These are phyloP conservation scores for Drosophila sordidula DNA, from an alignment of 2,888 invertebrate species.

Conservation along the genomic window DNA sequence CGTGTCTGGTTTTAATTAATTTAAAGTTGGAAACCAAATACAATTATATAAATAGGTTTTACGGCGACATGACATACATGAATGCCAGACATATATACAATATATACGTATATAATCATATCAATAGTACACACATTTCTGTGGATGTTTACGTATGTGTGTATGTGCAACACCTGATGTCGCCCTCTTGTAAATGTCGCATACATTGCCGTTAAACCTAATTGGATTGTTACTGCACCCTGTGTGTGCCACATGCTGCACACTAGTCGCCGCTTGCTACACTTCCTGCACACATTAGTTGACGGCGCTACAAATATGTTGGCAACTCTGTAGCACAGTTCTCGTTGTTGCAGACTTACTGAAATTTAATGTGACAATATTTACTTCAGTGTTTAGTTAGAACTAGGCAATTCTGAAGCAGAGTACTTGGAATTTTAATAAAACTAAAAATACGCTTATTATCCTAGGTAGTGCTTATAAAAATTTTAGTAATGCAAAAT, in stretches of 20 bases:
- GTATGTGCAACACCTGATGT: slow-evolving; percentile 39
- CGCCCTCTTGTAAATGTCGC: slow-evolving; percentile 41
- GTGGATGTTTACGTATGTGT: background rate
- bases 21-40: slow-evolving; percentile 43
- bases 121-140: background rate
- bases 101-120: slow-evolving; percentile 1
- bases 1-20: slow-evolving; percentile 49
- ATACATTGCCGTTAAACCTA: slow-evolving; percentile 49
- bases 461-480: too few relatives aligned
- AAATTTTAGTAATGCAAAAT: too few relatives aligned
- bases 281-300: background rate
- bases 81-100: background rate
- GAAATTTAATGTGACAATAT: background rate
- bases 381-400: slow-evolving; percentile 30
- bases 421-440: too few relatives aligned
- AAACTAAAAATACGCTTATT: too few relatives aligned
- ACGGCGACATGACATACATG: slow-evolving; percentile 5
- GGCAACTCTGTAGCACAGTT: background rate
- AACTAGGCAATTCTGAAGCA: too few relatives aligned
- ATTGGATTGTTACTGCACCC: slow-evolving; percentile 59
- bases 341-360: slow-evolving; percentile 4
- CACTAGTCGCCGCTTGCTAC: background rate
- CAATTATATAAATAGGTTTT: slow-evolving; percentile 50
- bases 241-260: slow-evolving; percentile 34
- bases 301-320: slow-evolving; percentile 4